Base-by-base conservation (phyloP, 1,140 invertebrate species). In the Papilio machaon region DNA sequence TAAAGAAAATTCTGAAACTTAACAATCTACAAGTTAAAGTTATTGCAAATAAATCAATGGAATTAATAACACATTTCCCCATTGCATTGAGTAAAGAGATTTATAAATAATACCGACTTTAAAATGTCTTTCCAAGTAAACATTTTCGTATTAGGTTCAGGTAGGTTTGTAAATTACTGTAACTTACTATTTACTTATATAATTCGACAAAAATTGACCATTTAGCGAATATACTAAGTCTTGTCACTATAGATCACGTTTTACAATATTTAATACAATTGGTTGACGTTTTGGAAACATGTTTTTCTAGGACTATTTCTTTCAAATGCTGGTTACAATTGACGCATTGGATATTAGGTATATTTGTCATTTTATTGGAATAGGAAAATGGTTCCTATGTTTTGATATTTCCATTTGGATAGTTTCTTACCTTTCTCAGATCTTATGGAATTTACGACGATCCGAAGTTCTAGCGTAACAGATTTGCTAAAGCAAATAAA, bases 181-280 rank as follows among this genome's bases (percentile, higher is more conserved):
- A 35, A 70, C 64, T 70, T 70, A 70, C 64, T 35, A 23, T 60
- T 60, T 60, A 60, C 19, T 60, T 70, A 70, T 7, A 43, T 70
- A 70, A 35, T 70, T 70, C 64, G 64, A 70, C 30, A 38, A 30
- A 70, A 70, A 70, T 70, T 70, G 64, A 70, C 64, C 23, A 70
- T 70, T 70, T 15, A 70, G 11, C 13, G 35, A 38, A 70, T 35
- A 70, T 70, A 38, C 13, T 38, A 70, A 35, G 64, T 70, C 30
- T 35, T 38, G 64, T 70, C 13, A 43, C 38, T 6, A 43, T 43
- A 43, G 4, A 4, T 43, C 38, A 70, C 15, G 64, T 70, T 35
- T 30, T 23, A 10, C 7, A 7, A 67, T 23, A 35, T 67, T 67
- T 67, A 35, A 67, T 67, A 67, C 23, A 67, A 67, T 23, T 35